Base-by-base conservation (phyloP, 2,888 invertebrate genomes). In the Phyllotreta striolata region DNA sequence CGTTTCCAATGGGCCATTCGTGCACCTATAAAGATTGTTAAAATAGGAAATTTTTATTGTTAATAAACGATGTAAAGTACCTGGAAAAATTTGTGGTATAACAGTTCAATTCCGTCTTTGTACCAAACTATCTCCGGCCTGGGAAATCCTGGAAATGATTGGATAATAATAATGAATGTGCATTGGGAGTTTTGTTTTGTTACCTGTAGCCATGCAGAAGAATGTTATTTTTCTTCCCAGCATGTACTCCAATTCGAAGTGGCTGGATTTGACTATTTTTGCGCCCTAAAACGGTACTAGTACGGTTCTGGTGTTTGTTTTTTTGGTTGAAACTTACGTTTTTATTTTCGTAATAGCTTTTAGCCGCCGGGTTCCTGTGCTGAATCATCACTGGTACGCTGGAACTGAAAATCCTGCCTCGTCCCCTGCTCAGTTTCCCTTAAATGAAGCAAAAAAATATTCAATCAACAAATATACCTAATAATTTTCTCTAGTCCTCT, bases 61-160 rank as follows among this genome's bases (percentile, higher is more conserved):
- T 39, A 10, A 46, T 8, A 39, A 55, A 52, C 14, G 6, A 35
- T 35, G 37, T 52, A 9, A 52, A 52, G 2, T 80, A 88, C 89
- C 83, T 89, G 89, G 70, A 89, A 88, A 77, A 87, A 89, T 74
- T 85, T 86, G 74, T 90, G 89, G 46, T 87, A 86, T 69, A 88
- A 89, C n/a, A 91, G 79, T 77, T 91, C 91, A 46, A 90, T 88
- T 2, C 90, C 90, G 76, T 91, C 90, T 77, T 91, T 91, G 74
- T 87, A 88, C 91, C 91, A 91, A 38, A 89, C 91, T 59, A 91
- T 89, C 78, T 89, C 88, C 0, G 91, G 91, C 63, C 90, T 80
- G 0, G 91, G 91, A 62, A 85, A 83, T 41, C 91, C 82, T 81
- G 24, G 14, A 60, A 64, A 52, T 0, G 34, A 34, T 13, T n/a